Conservation (phyloP, 2,888 invertebrate species). For the Ectobius pallidus region DNA sequence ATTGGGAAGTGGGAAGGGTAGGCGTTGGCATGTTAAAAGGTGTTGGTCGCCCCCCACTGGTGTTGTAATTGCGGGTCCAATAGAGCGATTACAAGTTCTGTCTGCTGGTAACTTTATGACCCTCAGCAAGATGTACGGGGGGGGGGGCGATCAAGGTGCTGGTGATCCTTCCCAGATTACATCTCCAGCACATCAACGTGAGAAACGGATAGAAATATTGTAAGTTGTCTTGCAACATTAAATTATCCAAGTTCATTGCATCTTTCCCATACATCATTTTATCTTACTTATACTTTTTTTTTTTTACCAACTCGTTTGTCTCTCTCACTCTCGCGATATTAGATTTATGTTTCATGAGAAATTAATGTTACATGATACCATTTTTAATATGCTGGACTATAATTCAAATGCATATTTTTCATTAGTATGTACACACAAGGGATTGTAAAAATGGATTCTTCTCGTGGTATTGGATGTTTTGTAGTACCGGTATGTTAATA, state of each 20-base stretch:
- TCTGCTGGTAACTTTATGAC: slow-evolving; percentile 30
- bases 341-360: slow-evolving; percentile 18
- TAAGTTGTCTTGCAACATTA: slow-evolving; percentile 5
- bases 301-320: not conserved
- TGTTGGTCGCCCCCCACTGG: slow-evolving; percentile 45
- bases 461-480: no score
- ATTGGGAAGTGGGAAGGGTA: no score
- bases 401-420: not conserved
- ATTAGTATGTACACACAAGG: not conserved
- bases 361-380: slow-evolving; percentile 22
- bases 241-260: slow-evolving; percentile 20
- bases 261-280: slow-evolving; percentile 20
- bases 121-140: not conserved
- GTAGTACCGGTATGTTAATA: no score
- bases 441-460: not conserved
- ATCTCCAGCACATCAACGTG: slow-evolving; percentile 10
- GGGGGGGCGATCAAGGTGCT: not conserved
- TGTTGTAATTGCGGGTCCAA: slow-evolving; percentile 37
- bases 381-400: not conserved
- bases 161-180: slow-evolving; percentile 12
- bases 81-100: slow-evolving; percentile 37
- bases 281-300: slow-evolving; percentile 6
- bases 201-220: not conserved
- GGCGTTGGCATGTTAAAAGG: slow-evolving; percentile 37
- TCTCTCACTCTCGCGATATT: slow-evolving; percentile 15